Conservation (phyloP, 1,140 invertebrate species). For the Neomicropteryx cornuta region DNA sequence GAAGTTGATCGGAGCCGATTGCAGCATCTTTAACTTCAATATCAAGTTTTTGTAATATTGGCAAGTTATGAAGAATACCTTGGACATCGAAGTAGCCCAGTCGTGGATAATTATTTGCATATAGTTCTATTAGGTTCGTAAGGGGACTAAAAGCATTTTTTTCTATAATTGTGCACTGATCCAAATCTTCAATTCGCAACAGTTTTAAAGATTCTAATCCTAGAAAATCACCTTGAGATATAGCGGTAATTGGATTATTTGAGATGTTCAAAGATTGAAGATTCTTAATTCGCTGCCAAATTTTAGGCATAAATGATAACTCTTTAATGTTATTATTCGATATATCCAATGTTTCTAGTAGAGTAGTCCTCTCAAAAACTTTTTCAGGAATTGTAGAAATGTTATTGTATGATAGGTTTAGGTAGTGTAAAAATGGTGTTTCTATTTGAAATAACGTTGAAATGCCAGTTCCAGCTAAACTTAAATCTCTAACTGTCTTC, state of each 20-base stretch:
- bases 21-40: conserved; percentile 78
- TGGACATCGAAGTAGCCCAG: conserved; percentile 75
- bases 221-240: conserved; percentile 64
- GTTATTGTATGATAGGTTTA: conserved; percentile 76
- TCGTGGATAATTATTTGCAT: conserved; percentile 62
- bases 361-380: conserved; percentile 64
- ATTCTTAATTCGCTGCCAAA: conserved; percentile 54
- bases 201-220: conserved; percentile 51
- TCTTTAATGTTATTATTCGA: conserved; percentile 62
- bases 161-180: conserved; percentile 63
- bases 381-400: conserved; percentile 52
- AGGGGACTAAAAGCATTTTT: conserved; percentile 68
- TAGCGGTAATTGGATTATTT: conserved; percentile 57
- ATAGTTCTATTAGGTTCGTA: conserved; percentile 53
- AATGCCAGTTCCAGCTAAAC: conserved; percentile 70
- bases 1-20: conserved; percentile 72
- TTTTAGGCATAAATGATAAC: conserved; percentile 41
- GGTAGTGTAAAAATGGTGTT: conserved; percentile 69
- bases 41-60: conserved; percentile 58
- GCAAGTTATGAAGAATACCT: conserved; percentile 61
- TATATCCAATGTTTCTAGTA: conserved; percentile 67
- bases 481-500: conserved; percentile 73
- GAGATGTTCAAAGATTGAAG: conserved; percentile 65
- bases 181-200: conserved; percentile 55
- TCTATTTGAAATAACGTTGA: conserved; percentile 57